Conservation (phyloP, 2,797 vertebrate species). For the Diplodus sargus region DNA sequence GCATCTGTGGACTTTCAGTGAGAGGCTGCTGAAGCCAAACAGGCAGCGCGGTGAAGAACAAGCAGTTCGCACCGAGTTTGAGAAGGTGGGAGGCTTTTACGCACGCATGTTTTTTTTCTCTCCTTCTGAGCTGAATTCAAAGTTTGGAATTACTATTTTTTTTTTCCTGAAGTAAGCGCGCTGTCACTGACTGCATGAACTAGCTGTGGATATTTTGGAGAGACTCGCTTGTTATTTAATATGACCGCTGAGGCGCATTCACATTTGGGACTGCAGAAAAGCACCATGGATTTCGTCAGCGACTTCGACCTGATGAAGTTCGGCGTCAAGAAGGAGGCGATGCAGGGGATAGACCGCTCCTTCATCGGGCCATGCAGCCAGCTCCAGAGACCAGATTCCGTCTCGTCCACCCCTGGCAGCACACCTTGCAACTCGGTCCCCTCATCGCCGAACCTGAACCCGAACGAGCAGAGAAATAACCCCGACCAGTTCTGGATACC, state of each 20-base stretch:
- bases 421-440: constrained; percentile 97
- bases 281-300: constrained; percentile 92
- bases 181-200: constrained; percentile 69
- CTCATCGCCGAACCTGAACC: constrained; percentile 95
- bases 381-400: constrained; percentile 93
- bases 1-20: constrained; percentile 15
- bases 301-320: constrained; percentile 98
- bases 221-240: constrained; percentile 40
- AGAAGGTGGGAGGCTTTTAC: constrained; percentile 38
- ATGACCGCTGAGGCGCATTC: constrained; percentile 93
- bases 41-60: constrained; percentile 44
- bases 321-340: constrained; percentile 95
- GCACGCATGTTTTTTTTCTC: constrained; percentile 22
- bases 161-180: constrained; percentile 32
- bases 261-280: constrained; percentile 91
- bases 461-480: constrained; percentile 92
- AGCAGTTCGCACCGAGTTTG: constrained; percentile 26
- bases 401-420: constrained; percentile 96
- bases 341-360: constrained; percentile 90
- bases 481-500: constrained; percentile 96
- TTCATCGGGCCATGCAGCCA: constrained; percentile 91
- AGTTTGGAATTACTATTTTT: constrained; percentile 66
- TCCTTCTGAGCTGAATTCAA: constrained; percentile 33
- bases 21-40: constrained; percentile 27
- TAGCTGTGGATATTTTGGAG: constrained; percentile 58